phyloP scores from a whole-genome alignment of 2,888 invertebrate species.

The Platycnemis pennipes region DNA sequence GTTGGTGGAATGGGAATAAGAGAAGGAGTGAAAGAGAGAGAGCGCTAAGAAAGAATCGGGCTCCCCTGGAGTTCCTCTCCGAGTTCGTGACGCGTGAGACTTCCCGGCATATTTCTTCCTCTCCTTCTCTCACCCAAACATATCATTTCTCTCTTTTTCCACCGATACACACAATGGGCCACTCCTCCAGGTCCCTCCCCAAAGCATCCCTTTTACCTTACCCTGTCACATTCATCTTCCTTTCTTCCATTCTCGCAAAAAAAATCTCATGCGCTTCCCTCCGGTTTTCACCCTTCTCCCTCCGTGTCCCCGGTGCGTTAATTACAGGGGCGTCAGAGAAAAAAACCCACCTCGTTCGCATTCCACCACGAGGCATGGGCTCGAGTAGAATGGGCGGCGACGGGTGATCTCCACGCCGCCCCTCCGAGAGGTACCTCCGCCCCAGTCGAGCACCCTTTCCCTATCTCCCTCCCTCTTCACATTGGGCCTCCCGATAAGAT shows the following conservation, averaged over 20 bases:
- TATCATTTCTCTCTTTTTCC: not conserved
- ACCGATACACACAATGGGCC: not conserved
- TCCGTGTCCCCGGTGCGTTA: not conserved
- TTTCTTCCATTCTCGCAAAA: not conserved
- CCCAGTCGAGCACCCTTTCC: not conserved
- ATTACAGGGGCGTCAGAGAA: not conserved
- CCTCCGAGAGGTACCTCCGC: not conserved
- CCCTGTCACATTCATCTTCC: not conserved
- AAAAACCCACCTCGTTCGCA: not conserved
- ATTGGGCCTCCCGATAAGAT: too few species aligned
- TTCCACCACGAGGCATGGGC: not conserved
- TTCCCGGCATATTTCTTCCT: not conserved
- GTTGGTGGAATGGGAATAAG: too few species aligned
- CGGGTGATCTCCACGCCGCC: not conserved
- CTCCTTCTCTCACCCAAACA: not conserved
- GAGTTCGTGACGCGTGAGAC: not conserved
- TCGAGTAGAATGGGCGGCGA: not conserved
- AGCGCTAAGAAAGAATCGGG: not conserved
- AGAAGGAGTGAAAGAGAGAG: not conserved
- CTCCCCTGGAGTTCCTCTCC: not conserved
- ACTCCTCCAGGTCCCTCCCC: not conserved
- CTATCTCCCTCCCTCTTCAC: not conserved
- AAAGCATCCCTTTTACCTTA: not conserved
- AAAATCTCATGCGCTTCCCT: too few species aligned
- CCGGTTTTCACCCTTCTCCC: not conserved